Percentiles rank a stretch among this genome's conserved stretches.
These are phyloP conservation scores for Helicoverpa zea DNA, from an alignment of 1,140 invertebrate genomes.

Conservation along the genomic window DNA sequence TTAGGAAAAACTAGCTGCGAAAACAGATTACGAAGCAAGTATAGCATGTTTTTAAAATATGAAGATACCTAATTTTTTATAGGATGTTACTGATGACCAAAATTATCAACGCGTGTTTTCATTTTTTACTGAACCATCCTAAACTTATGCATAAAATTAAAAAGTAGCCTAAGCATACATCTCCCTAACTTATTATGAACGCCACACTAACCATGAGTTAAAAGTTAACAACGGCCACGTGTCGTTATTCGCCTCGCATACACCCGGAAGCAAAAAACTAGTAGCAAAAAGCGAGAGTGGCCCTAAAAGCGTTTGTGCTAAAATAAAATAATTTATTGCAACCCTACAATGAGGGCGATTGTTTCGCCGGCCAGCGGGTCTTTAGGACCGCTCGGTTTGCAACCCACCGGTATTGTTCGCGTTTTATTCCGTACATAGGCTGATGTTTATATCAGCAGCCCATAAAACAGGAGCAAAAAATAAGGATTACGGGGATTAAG, in stretches of 20 bases:
- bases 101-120: too few species aligned
- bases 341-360: conserved; percentile 53
- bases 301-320: conserved; percentile 55
- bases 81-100: too few species aligned
- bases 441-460: conserved; percentile 15
- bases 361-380: conserved; percentile 52
- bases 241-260: conserved; percentile 60
- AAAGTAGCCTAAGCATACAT: neutral
- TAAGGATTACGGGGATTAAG: neutral
- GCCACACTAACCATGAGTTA: conserved; percentile 20
- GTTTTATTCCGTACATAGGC: conserved; percentile 15
- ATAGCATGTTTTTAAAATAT: too few species aligned
- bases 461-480: neutral
- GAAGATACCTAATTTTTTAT: too few species aligned
- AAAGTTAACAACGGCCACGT: conserved; percentile 69
- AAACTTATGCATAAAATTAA: conserved; percentile 18
- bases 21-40: neutral
- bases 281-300: conserved; percentile 75
- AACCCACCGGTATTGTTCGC: neutral
- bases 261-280: conserved; percentile 71
- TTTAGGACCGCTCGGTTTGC: conserved; percentile 25
- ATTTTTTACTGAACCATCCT: neutral
- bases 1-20: neutral
- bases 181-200: conserved; percentile 17
- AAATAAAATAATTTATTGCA: conserved; percentile 69